A percentile compares a stretch with the other conserved stretches of the same genome.
phyloP scores from a whole-genome alignment of 1,140 invertebrate genomes.

The Stegodyphus mimosarum region DNA sequence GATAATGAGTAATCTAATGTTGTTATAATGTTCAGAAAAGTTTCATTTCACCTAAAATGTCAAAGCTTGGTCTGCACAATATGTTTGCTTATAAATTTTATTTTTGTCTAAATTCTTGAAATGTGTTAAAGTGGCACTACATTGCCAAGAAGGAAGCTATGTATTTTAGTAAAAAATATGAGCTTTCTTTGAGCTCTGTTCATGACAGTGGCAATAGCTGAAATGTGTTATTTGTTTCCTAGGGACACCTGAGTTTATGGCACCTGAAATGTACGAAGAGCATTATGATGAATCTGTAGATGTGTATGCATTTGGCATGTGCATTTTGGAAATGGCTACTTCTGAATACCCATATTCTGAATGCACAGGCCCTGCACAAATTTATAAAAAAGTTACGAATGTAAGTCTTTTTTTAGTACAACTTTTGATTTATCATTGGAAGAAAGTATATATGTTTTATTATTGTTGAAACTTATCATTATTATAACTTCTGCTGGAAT shows the following conservation, averaged over 20 bases:
- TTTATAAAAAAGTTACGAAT: conserved; percentile 97
- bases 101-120: too few species aligned
- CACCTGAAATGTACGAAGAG: conserved; percentile 99
- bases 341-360: conserved; percentile 99
- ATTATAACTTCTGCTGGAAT: neutral
- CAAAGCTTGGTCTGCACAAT: too few species aligned
- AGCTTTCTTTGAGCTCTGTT: too few species aligned
- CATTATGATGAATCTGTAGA: conserved; percentile 99
- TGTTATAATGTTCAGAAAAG: too few species aligned
- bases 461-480: neutral
- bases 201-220: too few species aligned
- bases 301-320: conserved; percentile 99
- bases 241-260: conserved; percentile 98
- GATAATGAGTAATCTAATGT: too few species aligned
- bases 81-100: too few species aligned
- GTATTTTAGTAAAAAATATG: too few species aligned
- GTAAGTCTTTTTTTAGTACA: conserved; percentile 72
- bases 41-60: too few species aligned
- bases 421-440: neutral
- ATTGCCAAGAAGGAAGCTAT: too few species aligned
- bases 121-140: too few species aligned
- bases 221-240: conserved; percentile 57
- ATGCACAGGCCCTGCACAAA: conserved; percentile 97
- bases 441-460: neutral
- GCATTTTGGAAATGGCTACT: conserved; percentile 99